phyloP scores from a whole-genome alignment of 2,888 invertebrate species.

The Cheilosia variabilis region DNA sequence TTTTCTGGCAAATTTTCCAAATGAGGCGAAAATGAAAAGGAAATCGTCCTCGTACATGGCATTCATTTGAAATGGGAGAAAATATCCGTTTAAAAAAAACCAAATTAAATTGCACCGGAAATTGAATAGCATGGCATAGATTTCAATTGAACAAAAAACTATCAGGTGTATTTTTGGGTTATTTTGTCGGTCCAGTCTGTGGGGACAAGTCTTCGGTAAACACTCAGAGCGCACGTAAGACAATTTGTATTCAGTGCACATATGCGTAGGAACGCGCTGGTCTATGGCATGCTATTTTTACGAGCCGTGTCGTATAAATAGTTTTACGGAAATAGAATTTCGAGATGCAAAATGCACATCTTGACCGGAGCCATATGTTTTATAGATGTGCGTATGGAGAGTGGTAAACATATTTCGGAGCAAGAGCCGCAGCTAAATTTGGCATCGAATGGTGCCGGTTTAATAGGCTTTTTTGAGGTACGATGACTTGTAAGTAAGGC shows the following conservation, averaged over 20 bases:
- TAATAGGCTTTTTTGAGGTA: background rate
- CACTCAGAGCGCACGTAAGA: conserved; percentile 1
- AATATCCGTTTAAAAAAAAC: conserved; percentile 1
- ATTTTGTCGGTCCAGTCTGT: conserved; percentile 24
- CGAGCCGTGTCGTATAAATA: conserved; percentile 36
- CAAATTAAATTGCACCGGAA: conserved; percentile 38
- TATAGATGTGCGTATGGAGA: background rate
- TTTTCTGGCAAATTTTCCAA: conserved; percentile 61
- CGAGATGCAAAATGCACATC: conserved; percentile 69
- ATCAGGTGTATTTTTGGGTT: conserved; percentile 4
- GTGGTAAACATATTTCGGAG: background rate
- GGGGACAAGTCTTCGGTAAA: background rate
- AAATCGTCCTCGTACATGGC: conserved; percentile 39
- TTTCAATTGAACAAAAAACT: conserved; percentile 31
- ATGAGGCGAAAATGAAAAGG: conserved; percentile 52
- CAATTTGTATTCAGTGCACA: conserved; percentile 43
- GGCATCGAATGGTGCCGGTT: conserved; percentile 31
- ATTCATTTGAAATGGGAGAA: background rate
- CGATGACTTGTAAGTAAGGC: background rate
- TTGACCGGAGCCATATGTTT: conserved; percentile 56
- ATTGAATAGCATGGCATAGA: conserved; percentile 46
- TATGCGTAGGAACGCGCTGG: conserved; percentile 40
- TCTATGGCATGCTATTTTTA: conserved; percentile 56
- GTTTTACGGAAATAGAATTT: conserved; percentile 56
- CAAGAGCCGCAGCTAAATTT: conserved; percentile 37